Base-by-base conservation (phyloP, 2,888 invertebrate species). In the Lasius platythorax region DNA sequence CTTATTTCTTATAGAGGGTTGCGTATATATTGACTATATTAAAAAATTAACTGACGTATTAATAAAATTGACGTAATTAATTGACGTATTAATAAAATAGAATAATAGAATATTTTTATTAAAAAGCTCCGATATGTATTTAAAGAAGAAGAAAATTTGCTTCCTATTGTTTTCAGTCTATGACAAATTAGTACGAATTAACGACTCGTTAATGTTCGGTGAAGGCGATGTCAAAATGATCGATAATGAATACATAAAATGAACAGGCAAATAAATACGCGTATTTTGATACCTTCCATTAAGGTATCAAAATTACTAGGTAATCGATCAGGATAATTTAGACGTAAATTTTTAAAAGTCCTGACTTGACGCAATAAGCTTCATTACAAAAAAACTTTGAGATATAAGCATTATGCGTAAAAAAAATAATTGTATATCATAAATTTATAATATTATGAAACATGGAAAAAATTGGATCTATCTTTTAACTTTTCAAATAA, bases 181-280 rank as follows among this genome's bases (percentile, higher is more conserved):
- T 3, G 9, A 33, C 0, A 12, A 53, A 30, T 67, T 5, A 40
- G 70, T 79, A 37, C 1, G 0, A 1, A 3, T 53, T 40, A 67
- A 68, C 15, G 6, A 33, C 23, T 70, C 15, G n/a, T 67, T 70
- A 79, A 33, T 79, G 33, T 50, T 56, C 40, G 28, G 12, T 8
- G 8, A 78, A 56, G 11, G 15, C 1, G 23, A 43, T 30, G 50
- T 64, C 30, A n/a, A 68, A 58, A 30, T 11, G 18, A 68, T 68
- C 2, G 53, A 28, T 43, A 79, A 70, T 58, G 1, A 40, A 43
- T 78, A 2, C 46, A 18, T 53, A 46, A 70, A 70, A n/a, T 70
- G 33, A 72, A 33, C 4, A 0, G 40, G 28, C 28, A 53, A 40
- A 28, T 53, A 67, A 33, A 50, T 76, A 3, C 1, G 2, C 1